Evolutionary conservation across 2,797 vertebrate species (phyloP).

Genomic region (Lepidocolaptes lacrymiger): DNA sequence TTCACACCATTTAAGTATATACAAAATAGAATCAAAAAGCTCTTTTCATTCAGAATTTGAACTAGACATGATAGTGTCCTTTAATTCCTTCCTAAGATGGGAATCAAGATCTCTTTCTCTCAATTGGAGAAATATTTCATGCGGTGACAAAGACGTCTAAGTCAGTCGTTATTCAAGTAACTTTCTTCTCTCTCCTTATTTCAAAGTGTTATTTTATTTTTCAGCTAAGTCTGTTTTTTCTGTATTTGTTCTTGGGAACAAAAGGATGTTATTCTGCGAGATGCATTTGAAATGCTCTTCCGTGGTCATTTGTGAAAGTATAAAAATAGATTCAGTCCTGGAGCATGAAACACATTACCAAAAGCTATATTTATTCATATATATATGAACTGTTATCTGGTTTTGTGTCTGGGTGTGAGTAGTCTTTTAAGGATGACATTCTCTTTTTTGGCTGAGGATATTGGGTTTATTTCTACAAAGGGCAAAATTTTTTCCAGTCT

Average conservation of each 20-base stretch:
- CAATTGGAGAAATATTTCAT: neutral
- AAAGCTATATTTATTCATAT: neutral
- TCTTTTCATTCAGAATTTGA: neutral
- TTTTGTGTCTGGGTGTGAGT: neutral
- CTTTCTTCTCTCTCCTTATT: constrained; percentile 6
- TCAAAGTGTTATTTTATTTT: constrained; percentile 27
- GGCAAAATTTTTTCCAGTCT: neutral
- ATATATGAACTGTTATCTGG: no score
- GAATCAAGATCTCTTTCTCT: neutral
- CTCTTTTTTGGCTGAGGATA: neutral
- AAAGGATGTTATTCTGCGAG: constrained; percentile 49
- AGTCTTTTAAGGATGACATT: constrained; percentile 6
- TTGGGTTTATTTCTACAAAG: constrained; percentile 25
- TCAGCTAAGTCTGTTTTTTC: constrained; percentile 22
- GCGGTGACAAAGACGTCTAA: neutral
- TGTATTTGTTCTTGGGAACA: constrained; percentile 22
- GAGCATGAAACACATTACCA: neutral
- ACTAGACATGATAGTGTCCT: neutral
- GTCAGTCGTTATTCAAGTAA: constrained; percentile 3
- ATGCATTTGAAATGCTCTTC: constrained; percentile 35
- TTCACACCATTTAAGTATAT: neutral
- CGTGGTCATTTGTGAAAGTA: constrained; percentile 42
- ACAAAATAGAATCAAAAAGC: neutral
- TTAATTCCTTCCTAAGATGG: neutral
- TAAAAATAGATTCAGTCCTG: constrained; percentile 50